Conservation (phyloP, 2,797 vertebrate genomes). For the Myripristis jacobus region DNA sequence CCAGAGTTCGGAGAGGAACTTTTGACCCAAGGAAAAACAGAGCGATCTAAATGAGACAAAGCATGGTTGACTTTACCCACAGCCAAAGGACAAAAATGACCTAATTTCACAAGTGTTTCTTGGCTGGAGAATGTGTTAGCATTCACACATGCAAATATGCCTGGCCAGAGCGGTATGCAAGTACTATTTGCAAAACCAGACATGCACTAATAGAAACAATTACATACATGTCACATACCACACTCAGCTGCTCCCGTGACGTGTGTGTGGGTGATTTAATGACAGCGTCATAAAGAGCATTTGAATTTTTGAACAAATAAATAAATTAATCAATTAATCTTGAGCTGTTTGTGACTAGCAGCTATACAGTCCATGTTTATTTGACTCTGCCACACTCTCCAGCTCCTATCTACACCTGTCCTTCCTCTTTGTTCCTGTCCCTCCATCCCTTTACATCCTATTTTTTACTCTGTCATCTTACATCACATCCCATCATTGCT, state of each 20-base stretch:
- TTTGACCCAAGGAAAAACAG: constrained; percentile 36
- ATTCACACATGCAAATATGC: constrained; percentile 45
- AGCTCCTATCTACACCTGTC: neutral
- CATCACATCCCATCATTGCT: constrained; percentile 53
- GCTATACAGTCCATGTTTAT: constrained; percentile 60
- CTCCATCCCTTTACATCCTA: constrained; percentile 22
- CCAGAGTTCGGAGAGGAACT: constrained; percentile 16
- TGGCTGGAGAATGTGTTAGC: constrained; percentile 32
- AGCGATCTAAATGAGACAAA: constrained; percentile 42
- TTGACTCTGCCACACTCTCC: constrained; percentile 19
- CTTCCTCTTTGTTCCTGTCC: constrained; percentile 32
- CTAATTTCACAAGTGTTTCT: constrained; percentile 31
- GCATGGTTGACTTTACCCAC: constrained; percentile 27
- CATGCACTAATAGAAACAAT: constrained; percentile 1
- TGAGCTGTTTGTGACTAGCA: constrained; percentile 58
- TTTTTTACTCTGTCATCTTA: constrained; percentile 25
- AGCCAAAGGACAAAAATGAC: constrained; percentile 35
- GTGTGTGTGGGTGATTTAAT: constrained; percentile 4
- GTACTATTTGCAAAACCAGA: constrained; percentile 18
- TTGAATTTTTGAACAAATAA: constrained; percentile 46
- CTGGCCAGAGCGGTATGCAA: constrained; percentile 12
- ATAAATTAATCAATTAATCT: constrained; percentile 14
- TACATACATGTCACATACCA: constrained; percentile 35
- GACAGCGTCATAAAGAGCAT: constrained; percentile 27
- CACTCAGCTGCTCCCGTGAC: constrained; percentile 23